A percentile compares a stretch with the other conserved stretches of the same genome.
Evolutionary conservation across 2,797 vertebrate genomes (phyloP).

Genomic region (Falco concolor): DNA sequence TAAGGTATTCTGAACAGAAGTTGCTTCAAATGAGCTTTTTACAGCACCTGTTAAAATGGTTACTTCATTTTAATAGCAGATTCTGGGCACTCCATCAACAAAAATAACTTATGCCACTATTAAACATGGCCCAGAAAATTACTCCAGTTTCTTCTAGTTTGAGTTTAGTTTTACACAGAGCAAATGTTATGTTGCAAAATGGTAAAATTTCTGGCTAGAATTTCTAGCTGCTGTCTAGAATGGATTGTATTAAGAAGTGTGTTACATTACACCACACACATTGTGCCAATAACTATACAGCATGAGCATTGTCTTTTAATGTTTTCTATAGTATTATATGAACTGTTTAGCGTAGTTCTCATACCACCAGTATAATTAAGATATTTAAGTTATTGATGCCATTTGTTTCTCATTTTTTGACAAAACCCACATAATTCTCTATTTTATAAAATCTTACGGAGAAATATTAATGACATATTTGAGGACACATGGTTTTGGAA

Average conservation of each 20-base stretch:
- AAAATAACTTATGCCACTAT: neutral
- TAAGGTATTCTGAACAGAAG: neutral
- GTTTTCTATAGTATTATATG: neutral
- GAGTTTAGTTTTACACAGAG: neutral
- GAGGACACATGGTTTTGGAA: neutral
- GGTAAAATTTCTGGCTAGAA: neutral
- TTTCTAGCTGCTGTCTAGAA: neutral
- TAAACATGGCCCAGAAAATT: neutral
- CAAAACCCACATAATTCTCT: neutral
- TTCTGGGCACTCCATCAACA: slow-evolving; percentile 1
- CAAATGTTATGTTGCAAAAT: neutral
- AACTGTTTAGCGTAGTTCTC: neutral
- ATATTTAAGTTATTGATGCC: neutral
- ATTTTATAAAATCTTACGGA: neutral
- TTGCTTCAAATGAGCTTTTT: neutral
- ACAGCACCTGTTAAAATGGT: neutral
- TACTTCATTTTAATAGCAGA: neutral
- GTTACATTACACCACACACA: neutral
- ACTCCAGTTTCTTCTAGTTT: neutral
- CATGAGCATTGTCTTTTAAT: neutral
- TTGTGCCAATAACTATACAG: neutral
- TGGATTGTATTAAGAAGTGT: neutral
- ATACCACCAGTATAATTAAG: neutral
- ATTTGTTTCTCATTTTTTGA: neutral
- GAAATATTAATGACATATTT: neutral